Conservation (phyloP, 2,888 invertebrate species). For the Kryphioiulus occultus region DNA sequence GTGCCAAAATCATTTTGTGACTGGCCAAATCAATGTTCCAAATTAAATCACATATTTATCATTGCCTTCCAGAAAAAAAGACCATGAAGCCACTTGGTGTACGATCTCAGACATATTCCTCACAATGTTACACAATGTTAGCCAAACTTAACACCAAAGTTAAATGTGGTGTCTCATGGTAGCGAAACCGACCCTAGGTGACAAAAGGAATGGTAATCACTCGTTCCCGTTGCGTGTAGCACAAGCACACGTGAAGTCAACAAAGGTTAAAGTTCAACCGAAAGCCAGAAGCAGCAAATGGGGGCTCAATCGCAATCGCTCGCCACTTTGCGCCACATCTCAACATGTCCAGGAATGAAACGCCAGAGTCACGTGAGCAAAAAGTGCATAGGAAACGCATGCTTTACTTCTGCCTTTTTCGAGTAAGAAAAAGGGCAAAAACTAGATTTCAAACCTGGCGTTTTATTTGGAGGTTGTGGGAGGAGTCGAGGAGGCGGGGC, state of each 20-base stretch:
- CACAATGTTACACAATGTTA: too few species aligned
- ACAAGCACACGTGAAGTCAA: background rate
- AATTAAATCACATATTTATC: too few species aligned
- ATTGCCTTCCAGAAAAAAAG: too few species aligned
- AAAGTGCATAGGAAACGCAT: slow-evolving; percentile 23
- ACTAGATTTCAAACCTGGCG: background rate
- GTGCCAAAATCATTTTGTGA: too few species aligned
- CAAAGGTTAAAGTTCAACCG: background rate
- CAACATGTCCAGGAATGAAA: slow-evolving; percentile 12
- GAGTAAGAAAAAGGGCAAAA: background rate
- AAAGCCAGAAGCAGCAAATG: background rate
- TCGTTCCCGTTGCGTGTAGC: background rate
- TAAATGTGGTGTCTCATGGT: too few species aligned
- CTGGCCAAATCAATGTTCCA: too few species aligned
- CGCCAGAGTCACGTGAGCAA: slow-evolving; percentile 13
- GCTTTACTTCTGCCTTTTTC: background rate
- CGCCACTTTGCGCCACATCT: background rate
- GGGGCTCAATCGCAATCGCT: background rate
- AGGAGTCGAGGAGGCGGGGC: too few species aligned
- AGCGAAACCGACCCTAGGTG: too few species aligned
- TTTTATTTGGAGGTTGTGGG: background rate
- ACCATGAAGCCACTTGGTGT: too few species aligned
- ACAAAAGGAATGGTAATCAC: background rate
- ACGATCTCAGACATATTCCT: too few species aligned
- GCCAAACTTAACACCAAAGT: too few species aligned